phyloP scores from a whole-genome alignment of 2,113 vertebrate genomes.

The Picathartes gymnocephalus region DNA sequence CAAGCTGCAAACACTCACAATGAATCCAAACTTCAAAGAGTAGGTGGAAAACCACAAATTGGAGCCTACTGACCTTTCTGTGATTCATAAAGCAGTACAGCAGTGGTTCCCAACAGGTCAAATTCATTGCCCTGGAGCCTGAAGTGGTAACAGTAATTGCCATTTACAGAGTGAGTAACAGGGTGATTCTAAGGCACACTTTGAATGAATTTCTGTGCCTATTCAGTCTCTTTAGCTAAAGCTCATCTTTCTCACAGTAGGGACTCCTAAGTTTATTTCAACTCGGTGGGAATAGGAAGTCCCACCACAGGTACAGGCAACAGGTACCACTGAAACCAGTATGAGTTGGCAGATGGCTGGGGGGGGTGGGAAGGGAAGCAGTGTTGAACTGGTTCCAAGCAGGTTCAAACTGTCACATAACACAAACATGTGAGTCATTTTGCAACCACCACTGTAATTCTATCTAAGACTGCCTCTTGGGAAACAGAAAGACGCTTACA shows the following conservation, averaged over 20 bases:
- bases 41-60: slow-evolving; percentile 54
- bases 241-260: not conserved
- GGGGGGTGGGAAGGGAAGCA: not conserved
- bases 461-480: slow-evolving; percentile 30
- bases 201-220: not conserved
- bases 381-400: slow-evolving; percentile 7
- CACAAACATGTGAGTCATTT: slow-evolving; percentile 40
- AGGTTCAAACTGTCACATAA: slow-evolving; percentile 59
- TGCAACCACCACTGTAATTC: slow-evolving; percentile 55
- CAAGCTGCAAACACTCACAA: not conserved
- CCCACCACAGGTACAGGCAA: not conserved
- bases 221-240: not conserved
- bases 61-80: not conserved
- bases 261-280: not conserved
- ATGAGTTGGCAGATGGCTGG: not conserved
- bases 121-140: slow-evolving; percentile 34
- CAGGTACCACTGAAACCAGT: slow-evolving; percentile 20
- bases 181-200: not conserved
- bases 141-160: not conserved
- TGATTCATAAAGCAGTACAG: slow-evolving; percentile 13
- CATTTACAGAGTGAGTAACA: not conserved
- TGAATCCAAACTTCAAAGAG: slow-evolving; percentile 30
- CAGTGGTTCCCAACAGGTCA: not conserved
- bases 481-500: not conserved
- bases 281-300: not conserved